phyloP scores from a whole-genome alignment of 2,113 vertebrate genomes.

The Laterallus jamaicensis region DNA sequence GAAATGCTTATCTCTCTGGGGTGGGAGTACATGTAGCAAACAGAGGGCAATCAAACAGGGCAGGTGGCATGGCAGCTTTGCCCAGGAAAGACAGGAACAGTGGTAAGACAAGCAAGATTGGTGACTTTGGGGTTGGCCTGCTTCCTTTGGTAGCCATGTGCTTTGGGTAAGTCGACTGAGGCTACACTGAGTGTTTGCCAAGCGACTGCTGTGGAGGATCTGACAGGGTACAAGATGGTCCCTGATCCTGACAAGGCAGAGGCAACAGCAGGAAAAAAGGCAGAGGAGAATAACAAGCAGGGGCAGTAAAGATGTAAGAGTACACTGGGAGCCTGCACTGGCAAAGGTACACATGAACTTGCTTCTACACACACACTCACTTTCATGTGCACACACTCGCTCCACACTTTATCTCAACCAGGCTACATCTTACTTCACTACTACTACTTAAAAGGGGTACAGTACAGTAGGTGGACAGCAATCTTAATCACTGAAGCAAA shows the following conservation, averaged over 20 bases:
- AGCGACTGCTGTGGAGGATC: background rate
- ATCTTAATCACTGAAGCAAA: background rate
- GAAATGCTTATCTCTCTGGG: background rate
- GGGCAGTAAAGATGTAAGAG: background rate
- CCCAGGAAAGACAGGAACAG: background rate
- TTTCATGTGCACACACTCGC: fast-evolving
- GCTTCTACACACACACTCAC: background rate
- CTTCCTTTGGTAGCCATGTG: background rate
- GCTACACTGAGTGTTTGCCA: fast-evolving
- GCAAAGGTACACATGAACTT: background rate
- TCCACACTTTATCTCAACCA: background rate
- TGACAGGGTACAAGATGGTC: background rate
- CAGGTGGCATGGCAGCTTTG: background rate
- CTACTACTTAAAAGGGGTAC: background rate
- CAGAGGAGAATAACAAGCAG: background rate
- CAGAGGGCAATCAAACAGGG: background rate
- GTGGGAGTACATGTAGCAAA: background rate
- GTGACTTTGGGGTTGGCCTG: background rate
- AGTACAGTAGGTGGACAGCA: background rate
- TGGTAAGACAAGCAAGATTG: background rate
- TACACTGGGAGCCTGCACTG: background rate
- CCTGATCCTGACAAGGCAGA: background rate
- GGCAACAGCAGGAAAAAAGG: background rate
- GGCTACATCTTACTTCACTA: background rate
- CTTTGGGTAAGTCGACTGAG: background rate